Conservation (phyloP, 2,888 invertebrate genomes). For the Scaeva pyrastri region DNA sequence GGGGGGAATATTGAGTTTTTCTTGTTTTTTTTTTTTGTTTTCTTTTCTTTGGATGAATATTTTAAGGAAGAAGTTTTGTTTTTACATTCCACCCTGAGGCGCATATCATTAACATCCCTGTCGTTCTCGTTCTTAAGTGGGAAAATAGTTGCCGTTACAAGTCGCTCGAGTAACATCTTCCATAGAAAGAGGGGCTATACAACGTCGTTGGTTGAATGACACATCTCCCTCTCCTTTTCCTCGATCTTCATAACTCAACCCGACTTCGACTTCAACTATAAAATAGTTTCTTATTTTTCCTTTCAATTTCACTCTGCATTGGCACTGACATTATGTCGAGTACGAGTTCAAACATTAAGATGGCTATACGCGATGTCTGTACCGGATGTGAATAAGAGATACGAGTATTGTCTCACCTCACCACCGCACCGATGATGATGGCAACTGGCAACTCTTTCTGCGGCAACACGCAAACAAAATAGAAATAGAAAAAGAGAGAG, state of each 20-base stretch:
- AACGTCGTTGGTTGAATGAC: too few relatives aligned
- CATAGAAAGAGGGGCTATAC: too few relatives aligned
- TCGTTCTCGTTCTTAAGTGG: slow-evolving; percentile 31
- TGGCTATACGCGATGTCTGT: slow-evolving; percentile 31
- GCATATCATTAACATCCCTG: slow-evolving; percentile 64
- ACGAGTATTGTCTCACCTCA: not conserved
- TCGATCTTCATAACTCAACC: too few relatives aligned
- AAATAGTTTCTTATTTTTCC: slow-evolving; percentile 30
- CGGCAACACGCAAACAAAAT: slow-evolving; percentile 53
- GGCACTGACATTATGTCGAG: not conserved
- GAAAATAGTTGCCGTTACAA: slow-evolving; percentile 13
- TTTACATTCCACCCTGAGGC: slow-evolving; percentile 42
- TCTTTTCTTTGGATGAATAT: not conserved
- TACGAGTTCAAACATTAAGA: slow-evolving; percentile 18
- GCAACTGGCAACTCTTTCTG: slow-evolving; percentile 60
- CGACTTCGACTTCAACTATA: not conserved
- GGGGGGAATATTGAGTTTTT: slow-evolving; percentile 27
- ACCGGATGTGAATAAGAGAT: not conserved
- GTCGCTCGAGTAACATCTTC: not conserved
- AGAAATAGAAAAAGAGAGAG: too few relatives aligned
- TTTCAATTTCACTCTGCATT: slow-evolving; percentile 24
- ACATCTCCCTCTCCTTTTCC: too few relatives aligned
- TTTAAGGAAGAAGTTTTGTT: slow-evolving; percentile 39
- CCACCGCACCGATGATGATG: slow-evolving; percentile 7
- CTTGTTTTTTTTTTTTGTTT: not conserved